These are phyloP conservation scores for Zapus hudsonius DNA, from an alignment of 2,113 vertebrate species.

Conservation along the genomic window DNA sequence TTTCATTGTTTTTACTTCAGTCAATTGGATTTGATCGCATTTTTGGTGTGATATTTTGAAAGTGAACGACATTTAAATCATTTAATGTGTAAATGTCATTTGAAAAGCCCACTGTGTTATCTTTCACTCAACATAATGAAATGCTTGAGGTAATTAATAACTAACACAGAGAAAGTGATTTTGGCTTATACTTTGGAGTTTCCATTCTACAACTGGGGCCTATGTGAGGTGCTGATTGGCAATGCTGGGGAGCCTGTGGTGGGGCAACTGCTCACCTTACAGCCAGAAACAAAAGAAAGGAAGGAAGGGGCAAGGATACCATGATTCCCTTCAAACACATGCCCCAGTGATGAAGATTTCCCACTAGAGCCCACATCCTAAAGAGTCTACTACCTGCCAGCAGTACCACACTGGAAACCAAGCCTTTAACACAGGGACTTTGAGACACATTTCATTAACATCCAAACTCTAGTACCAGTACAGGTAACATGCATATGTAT, in stretches of 20 bases:
- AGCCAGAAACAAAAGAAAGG: not conserved
- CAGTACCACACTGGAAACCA: not conserved
- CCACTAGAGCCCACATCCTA: not conserved
- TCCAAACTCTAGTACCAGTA: not conserved
- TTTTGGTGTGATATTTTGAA: not conserved
- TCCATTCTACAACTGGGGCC: not conserved
- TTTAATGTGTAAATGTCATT: not conserved
- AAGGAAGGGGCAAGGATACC: not conserved
- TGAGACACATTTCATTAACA: not conserved
- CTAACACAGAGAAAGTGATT: too few species aligned
- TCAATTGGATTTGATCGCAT: not conserved
- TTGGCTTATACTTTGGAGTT: not conserved
- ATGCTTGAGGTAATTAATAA: not conserved
- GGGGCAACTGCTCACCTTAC: not conserved
- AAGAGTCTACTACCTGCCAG: not conserved
- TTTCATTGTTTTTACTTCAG: not conserved
- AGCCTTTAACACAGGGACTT: not conserved
- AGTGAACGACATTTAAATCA: not conserved
- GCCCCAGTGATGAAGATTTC: not conserved
- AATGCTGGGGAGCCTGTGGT: accelerated
- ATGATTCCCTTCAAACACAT: not conserved
- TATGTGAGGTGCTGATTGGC: too few species aligned
- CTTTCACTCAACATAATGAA: not conserved
- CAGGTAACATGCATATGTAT: not conserved
- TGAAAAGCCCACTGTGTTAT: not conserved